Base-by-base conservation (phyloP, 2,113 vertebrate species). In the Buteo buteo region DNA sequence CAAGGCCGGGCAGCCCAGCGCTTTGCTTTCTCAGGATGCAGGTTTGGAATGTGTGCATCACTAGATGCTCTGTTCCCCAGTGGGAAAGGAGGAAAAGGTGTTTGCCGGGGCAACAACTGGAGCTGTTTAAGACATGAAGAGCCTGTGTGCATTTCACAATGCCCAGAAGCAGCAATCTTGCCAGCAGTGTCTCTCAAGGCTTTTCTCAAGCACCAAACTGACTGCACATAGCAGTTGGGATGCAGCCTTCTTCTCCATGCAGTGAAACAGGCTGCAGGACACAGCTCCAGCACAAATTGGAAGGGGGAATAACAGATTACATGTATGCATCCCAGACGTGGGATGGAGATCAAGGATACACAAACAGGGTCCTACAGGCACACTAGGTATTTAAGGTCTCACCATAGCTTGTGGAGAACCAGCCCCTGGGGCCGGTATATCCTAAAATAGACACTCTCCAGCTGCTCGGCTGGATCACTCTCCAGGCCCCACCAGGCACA, bases 1-100 rank as follows among this genome's bases (percentile, higher is more conserved):
- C 2, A 10, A 54, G 21, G 45, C 11, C 0, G 5, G 29, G 47
- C 32, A 64, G 28, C 6, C 29, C 1, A 0, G 17, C 0, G 3
- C 14, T 86, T 76, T 77, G 5, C 36, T 77, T 73, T 70, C 45
- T 73, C 50, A 28, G 28, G 31, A 49, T 34, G 28, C 13, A 62
- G 7, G 22, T 83, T 72, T 94, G 42, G 67, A 86, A 86, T 36
- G 6, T 49, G 19, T 28, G 16, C 34, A 47, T 86, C 49, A 22
- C 72, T 49, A 62, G 40, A 10, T 62, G 34, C 21, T 61, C 38
- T 83, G 32, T 10, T 81, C 45, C 21, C 42, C 36, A 14, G 31
- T 4, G 38, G 10, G 11, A 90, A 88, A 80, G 42, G 31, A 73
- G 32, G 25, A 55, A 77, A 73, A 91, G 58, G 9, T 26, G 17